Evolutionary conservation across 2,797 vertebrate species (phyloP), one percentile per base, ranked within the genome.

Genomic region (Nannoperca australis): DNA sequence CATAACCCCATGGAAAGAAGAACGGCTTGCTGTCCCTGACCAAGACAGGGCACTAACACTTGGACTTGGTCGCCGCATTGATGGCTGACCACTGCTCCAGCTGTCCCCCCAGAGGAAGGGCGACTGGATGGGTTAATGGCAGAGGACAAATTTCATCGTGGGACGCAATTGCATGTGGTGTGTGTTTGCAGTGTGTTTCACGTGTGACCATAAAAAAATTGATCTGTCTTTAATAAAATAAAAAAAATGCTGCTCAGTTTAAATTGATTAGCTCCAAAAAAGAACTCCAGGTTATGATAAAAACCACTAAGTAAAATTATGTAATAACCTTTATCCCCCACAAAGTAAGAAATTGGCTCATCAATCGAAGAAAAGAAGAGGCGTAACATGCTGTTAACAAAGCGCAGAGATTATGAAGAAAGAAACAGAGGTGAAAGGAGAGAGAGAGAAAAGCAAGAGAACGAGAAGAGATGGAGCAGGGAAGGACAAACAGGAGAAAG

Each of bases 371-470:
- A 70, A 69, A 56, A 42, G 27, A 56, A 50, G 65, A 63, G 65
- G 51, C 24, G 32, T 61, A 38, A 59, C 24, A n/a, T 60, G 60
- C 73, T 71, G 76, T 62, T 61, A 80, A 65, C 62, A 65, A 32
- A 78, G 30, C n/a, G 49, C 62, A 15, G 10, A 70, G 54, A 76
- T 44, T 63, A 45, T 54, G 65, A 81, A 51, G 53, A 64, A 70
- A 76, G 30, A 54, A 20, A 56, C 9, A 73, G 18, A 64, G 60
- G 49, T 51, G 40, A 75, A 55, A 61, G 44, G 11, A 51, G 40
- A 17, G 36, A 76, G 0, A 54, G 14, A 53, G 2, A 47, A 18
- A 63, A 24, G n/a, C 58, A 53, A n/a, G 36, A 42, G 45, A 59
- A 17, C 20, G 6, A 47, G 32, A 9, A n/a, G 7, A 36, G 32